phyloP scores from a whole-genome alignment of 2,888 invertebrate species.

The Pteria penguin region DNA sequence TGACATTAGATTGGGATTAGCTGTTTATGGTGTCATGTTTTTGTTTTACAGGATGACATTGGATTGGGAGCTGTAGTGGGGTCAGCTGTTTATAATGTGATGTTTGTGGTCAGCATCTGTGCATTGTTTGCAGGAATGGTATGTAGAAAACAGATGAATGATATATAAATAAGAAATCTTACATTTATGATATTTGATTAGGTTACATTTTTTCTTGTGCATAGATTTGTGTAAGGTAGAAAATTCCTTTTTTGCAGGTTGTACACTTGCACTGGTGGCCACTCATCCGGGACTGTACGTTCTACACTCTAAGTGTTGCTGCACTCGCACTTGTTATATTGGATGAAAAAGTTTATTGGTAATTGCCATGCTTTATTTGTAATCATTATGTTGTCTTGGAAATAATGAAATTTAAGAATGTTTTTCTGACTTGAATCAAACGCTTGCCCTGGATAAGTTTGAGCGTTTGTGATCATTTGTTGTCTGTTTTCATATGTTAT shows the following conservation, averaged over 20 bases:
- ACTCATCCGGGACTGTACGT: conserved; percentile 74
- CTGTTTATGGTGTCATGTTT: conserved; percentile 78
- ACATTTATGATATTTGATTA: no score
- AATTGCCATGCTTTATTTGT: no score
- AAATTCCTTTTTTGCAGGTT: conserved; percentile 71
- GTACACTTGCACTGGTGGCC: conserved; percentile 84
- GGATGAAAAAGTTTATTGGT: conserved; percentile 80
- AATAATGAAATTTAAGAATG: no score
- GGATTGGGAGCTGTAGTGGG: conserved; percentile 79
- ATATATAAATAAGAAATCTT: neutral
- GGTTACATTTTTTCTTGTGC: no score
- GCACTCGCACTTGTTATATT: conserved; percentile 74
- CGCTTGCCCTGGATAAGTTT: no score
- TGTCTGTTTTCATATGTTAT: no score
- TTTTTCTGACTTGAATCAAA: no score
- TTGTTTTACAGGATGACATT: conserved; percentile 74
- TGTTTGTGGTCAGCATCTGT: conserved; percentile 79
- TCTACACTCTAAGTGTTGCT: conserved; percentile 73
- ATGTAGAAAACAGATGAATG: conserved; percentile 41
- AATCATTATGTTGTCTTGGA: no score
- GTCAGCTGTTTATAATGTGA: conserved; percentile 79
- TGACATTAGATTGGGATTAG: conserved; percentile 79
- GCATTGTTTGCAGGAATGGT: conserved; percentile 76
- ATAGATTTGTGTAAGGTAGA: no score
- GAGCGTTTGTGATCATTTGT: no score